These are phyloP conservation scores for Cynocephalus volans DNA, from an alignment of 2,113 vertebrate genomes.

Conservation along the genomic window DNA sequence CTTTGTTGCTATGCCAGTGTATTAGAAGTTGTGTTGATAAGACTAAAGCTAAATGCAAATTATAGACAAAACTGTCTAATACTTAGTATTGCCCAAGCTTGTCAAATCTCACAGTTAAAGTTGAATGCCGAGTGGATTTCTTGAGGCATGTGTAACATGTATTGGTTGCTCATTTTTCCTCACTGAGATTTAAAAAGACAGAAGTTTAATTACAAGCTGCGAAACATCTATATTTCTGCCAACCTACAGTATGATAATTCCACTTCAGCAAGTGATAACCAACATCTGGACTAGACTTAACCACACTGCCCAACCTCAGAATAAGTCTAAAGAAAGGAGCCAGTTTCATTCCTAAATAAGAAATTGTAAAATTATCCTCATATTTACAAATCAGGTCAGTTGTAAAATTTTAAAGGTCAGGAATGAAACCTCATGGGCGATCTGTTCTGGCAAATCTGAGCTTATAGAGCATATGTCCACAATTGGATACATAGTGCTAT, in stretches of 20 bases:
- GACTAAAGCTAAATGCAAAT: background rate
- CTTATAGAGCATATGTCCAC: background rate
- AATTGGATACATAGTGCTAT: background rate
- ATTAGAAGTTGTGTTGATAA: background rate
- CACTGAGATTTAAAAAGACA: background rate
- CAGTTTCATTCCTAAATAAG: background rate
- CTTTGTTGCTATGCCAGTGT: background rate
- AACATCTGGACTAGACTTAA: background rate
- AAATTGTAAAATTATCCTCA: background rate
- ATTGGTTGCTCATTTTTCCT: background rate
- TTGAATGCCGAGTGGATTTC: slow-evolving; percentile 14
- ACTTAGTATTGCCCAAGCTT: background rate
- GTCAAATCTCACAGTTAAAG: background rate
- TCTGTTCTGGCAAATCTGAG: background rate
- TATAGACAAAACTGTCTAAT: background rate
- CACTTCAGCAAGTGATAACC: background rate
- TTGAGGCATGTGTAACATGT: background rate
- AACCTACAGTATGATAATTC: background rate
- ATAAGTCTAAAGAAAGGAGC: background rate
- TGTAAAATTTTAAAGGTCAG: background rate
- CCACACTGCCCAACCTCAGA: rapidly evolving
- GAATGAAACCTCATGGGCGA: background rate
- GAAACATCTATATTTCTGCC: background rate
- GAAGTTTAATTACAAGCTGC: background rate
- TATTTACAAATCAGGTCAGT: background rate